Conservation (phyloP, 2,888 invertebrate species). For the Meiosimyza decipiens region DNA sequence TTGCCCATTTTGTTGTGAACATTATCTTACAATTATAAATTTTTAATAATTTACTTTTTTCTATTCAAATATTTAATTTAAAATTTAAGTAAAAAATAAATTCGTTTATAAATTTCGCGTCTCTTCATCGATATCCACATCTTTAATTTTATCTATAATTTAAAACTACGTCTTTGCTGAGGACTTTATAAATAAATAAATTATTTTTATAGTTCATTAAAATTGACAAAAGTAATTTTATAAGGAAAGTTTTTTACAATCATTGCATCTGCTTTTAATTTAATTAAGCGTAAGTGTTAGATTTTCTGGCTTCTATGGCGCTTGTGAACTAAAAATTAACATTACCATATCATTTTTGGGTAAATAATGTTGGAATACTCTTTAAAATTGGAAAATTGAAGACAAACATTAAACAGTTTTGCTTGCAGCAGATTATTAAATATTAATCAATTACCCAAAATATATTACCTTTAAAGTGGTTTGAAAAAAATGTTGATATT, state of each 20-base stretch:
- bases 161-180: too few relatives aligned
- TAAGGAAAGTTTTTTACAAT: constrained; percentile 10
- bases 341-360: too few relatives aligned
- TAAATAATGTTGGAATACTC: too few relatives aligned
- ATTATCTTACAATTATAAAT: not conserved
- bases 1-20: not conserved
- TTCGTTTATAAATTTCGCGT: not conserved
- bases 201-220: constrained; percentile 14
- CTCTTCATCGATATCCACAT: too few relatives aligned
- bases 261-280: constrained; percentile 9
- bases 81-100: constrained; percentile 21
- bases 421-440: too few relatives aligned
- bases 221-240: not conserved
- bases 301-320: constrained; percentile 16
- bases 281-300: constrained; percentile 41
- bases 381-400: too few relatives aligned
- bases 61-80: constrained; percentile 31
- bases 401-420: too few relatives aligned
- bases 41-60: constrained; percentile 27
- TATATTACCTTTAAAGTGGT: constrained; percentile 1
- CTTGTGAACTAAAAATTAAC: constrained; percentile 33
- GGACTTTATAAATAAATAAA: constrained; percentile 15
- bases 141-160: too few relatives aligned
- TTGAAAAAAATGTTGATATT: not conserved
- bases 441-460: not conserved